A percentile compares a stretch with the other conserved stretches of the same genome.
These are phyloP conservation scores for Diarsia brunnea DNA, from an alignment of 2,888 invertebrate species.

Conservation along the genomic window DNA sequence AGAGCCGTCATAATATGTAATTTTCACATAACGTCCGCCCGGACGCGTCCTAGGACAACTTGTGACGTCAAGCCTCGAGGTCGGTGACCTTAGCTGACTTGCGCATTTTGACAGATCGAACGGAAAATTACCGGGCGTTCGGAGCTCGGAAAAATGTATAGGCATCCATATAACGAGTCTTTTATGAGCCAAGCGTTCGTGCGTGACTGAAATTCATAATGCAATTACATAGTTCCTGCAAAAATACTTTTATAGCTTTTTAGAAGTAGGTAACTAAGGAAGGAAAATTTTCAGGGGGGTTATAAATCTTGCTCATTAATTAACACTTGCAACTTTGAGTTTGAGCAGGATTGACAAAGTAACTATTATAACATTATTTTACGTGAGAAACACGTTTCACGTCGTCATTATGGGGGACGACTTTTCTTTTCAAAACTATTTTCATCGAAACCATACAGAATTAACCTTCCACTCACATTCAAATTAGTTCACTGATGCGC, in stretches of 20 bases:
- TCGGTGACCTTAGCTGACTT: constrained; percentile 65
- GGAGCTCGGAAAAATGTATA: constrained; percentile 41
- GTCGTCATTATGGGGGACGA: not conserved
- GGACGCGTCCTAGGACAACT: constrained; percentile 66
- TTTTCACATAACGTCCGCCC: constrained; percentile 31
- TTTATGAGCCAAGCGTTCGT: constrained; percentile 36
- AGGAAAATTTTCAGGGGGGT: constrained; percentile 6
- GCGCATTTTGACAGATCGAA: constrained; percentile 69
- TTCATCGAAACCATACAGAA: not conserved
- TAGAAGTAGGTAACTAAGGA: constrained; percentile 1
- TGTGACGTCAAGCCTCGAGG: constrained; percentile 66
- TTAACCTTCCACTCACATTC: not conserved
- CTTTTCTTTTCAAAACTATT: not conserved
- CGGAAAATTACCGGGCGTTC: constrained; percentile 67
- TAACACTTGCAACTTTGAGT: not conserved
- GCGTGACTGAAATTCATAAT: constrained; percentile 52
- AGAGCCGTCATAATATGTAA: constrained; percentile 44
- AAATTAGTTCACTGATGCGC: not conserved
- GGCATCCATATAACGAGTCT: constrained; percentile 8
- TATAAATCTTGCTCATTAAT: not conserved
- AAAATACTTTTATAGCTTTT: constrained; percentile 18
- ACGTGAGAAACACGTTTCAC: not conserved
- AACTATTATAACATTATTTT: not conserved
- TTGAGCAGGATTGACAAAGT: not conserved
- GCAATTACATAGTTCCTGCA: constrained; percentile 21